Base-by-base conservation (phyloP, 2,888 invertebrate genomes). In the Noctuana brunneofusca region DNA sequence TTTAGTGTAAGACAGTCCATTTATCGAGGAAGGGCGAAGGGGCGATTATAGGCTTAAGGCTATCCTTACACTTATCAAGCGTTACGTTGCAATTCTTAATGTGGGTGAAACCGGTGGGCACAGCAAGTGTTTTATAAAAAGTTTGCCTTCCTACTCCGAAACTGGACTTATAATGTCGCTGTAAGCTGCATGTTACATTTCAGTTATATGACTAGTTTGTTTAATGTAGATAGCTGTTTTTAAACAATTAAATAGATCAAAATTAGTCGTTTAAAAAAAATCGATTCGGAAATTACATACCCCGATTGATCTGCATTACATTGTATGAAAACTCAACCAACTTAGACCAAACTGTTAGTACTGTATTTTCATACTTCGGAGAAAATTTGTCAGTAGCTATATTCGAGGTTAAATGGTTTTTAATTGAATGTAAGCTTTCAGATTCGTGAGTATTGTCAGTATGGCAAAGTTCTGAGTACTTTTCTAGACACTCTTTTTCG, bases 241-340 rank as follows among this genome's bases (percentile, higher is more conserved):
- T 27, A 27, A 30, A 1, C 11, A 11, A 32, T 32, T 32, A 32
- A 32, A 32, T 32, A 11, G 30, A 11, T 11, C 30, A 32, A 32
- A 32, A 11, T 11, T 11, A 32, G 30, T 9, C 9, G 2, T 32
- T 1, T 32, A 11, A 11, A 32, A 32, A 11, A 1, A 11, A 11
- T 9, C 30, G 9, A 11, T 11, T 11, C 1, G 30, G 11, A 11
- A 9, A 32, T 1, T 32, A 16, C 18, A 67, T 63, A 89, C 89
- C 89, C 59, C 84, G 86, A 65, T 86, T 86, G 14, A 85, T 70
- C 66, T 84, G 80, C 55, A 86, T 78, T 9, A 86, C 71, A 73
- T 88, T 84, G 69, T 87, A 86, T 6, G 90, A 87, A 66, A 89
- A 88, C 3, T 84, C 80, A 11, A 91, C 89, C 43, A 91, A 67